Base-by-base conservation (phyloP, 2,797 vertebrate genomes). In the Enteromius unitaeniatus region DNA sequence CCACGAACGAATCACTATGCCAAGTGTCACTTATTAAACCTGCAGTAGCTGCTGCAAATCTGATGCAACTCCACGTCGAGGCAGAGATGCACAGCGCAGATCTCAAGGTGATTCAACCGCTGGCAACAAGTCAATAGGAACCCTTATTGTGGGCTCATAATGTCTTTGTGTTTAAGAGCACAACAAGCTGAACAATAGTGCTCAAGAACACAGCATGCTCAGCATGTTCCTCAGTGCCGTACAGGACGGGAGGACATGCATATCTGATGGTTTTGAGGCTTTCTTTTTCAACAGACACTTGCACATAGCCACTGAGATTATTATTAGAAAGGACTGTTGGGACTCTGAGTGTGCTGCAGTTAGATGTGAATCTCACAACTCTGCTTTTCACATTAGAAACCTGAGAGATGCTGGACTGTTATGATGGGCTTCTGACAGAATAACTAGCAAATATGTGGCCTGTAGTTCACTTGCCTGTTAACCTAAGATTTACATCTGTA, bases 321-420 rank as follows among this genome's bases (percentile, higher is more conserved):
- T 31, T 81, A 45, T 34, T 42, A 31, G n/a, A 19, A 58, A 42
- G 0, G 37, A 28, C 34, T 60, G 37, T 23, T 72, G 49, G 17
- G 51, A 45, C 31, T 40, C 4, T 49, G 47, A 69, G 47, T 78
- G 11, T 7, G 0, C 28, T n/a, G 11, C 37, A 14, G 19, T 69
- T 55, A 28, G 6, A 72, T 28, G 55, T 68, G 60, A 31, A n/a
- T 76, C 49, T 42, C 62, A 31, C 2, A 58, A 21, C 31, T 55
- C n/a, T 76, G 72, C 19, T 76, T 76, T 82, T 76, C 47, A 51
- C 45, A 82, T 75, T 51, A 76, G 72, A 82, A 82, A 82, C 60
- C 81, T 51, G 72, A 82, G 60, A 76, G 31, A 40, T 28, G 21
- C 80, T 53, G 70, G 79, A 62, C 68, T 34, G 53, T 11, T 72